Conservation (phyloP, 2,113 vertebrate genomes). For the Stigmatopora nigra region DNA sequence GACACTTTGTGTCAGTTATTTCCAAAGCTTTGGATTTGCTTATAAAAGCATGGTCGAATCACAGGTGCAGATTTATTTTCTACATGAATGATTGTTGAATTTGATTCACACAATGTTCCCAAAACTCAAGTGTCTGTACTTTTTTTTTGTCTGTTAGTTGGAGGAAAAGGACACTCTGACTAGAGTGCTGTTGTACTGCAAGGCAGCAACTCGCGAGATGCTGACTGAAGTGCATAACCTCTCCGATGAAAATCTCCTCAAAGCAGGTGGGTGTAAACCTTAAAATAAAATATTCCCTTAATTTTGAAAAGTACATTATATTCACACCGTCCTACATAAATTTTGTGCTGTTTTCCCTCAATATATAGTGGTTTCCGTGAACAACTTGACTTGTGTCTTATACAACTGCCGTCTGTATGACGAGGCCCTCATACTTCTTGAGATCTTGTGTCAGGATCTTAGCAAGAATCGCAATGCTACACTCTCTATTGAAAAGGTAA, state of each 20-base stretch:
- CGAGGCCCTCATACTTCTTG: constrained; percentile 68
- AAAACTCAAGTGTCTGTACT: background rate
- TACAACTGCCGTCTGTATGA: constrained; percentile 73
- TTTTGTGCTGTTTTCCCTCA: background rate
- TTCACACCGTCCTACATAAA: background rate
- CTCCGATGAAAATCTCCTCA: constrained; percentile 62
- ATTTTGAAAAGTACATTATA: background rate
- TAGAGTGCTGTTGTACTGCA: constrained; percentile 67
- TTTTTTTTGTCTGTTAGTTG: constrained; percentile 40
- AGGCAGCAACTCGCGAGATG: constrained; percentile 61
- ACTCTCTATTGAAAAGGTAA: constrained; percentile 74
- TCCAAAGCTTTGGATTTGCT: constrained; percentile 67
- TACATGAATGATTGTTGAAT: background rate
- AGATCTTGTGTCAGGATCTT: constrained; percentile 71
- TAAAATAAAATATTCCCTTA: background rate
- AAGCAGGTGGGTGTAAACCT: constrained; percentile 70
- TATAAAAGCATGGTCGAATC: constrained; percentile 70
- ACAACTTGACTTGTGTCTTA: constrained; percentile 77
- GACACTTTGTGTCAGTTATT: constrained; percentile 70
- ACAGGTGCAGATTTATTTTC: constrained; percentile 66
- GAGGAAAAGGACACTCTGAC: constrained; percentile 51
- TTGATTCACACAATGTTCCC: background rate
- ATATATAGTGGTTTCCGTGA: constrained; percentile 69
- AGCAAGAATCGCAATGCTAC: constrained; percentile 46
- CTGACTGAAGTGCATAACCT: constrained; percentile 68